A percentile compares a stretch with the other conserved stretches of the same genome.
Conservation (phyloP, 1,140 invertebrate genomes). For the Magallana gigas region DNA sequence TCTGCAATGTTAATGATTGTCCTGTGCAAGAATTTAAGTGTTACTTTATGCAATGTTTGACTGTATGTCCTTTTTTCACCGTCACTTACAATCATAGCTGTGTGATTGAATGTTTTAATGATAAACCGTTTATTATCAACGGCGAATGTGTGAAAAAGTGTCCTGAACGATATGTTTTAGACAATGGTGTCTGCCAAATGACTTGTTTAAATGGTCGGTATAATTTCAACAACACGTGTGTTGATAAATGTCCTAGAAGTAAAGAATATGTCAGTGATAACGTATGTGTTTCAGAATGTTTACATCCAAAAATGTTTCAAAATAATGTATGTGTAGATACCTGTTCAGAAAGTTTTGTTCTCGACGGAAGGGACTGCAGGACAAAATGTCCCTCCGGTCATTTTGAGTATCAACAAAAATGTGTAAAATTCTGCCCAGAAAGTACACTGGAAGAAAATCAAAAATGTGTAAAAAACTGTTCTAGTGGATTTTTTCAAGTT, state of each 20-base stretch:
- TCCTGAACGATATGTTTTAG: background rate
- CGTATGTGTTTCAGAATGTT: background rate
- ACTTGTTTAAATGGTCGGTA: background rate
- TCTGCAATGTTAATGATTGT: background rate
- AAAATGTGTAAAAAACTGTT: background rate
- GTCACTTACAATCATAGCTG: background rate
- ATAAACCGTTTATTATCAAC: background rate
- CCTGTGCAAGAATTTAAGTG: background rate
- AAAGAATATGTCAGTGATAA: background rate
- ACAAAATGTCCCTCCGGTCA: background rate
- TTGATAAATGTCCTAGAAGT: background rate
- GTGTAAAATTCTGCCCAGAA: background rate
- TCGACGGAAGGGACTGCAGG: background rate
- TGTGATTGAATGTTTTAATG: background rate
- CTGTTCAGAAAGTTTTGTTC: background rate
- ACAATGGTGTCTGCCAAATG: too few species aligned
- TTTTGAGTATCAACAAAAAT: background rate
- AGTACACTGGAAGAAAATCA: background rate
- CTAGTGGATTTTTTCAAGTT: background rate
- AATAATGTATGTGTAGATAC: background rate
- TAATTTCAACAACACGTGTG: background rate
- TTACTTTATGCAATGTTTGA: constrained; percentile 1
- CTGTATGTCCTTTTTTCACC: background rate
- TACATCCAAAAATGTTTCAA: background rate
- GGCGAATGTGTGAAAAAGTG: background rate